Evolutionary conservation across 2,888 invertebrate species (phyloP).

Genomic region (Macaria notata): DNA sequence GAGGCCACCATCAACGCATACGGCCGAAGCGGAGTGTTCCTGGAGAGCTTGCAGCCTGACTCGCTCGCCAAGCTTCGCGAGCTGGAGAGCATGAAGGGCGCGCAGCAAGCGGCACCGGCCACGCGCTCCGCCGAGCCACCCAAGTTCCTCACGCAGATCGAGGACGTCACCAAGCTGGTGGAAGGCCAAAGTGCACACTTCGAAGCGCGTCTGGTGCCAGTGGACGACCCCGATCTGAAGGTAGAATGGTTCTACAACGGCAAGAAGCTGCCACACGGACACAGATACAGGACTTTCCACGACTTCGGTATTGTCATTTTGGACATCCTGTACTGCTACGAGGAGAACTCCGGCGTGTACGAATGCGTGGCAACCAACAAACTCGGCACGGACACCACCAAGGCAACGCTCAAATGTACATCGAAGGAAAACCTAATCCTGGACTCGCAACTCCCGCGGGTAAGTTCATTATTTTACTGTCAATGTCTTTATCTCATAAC

Average conservation of each 20-base stretch:
- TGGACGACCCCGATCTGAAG: conserved; percentile 96
- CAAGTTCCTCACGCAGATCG: conserved; percentile 93
- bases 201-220: conserved; percentile 95
- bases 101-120: conserved; percentile 84
- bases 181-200: conserved; percentile 98
- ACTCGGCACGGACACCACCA: conserved; percentile 93
- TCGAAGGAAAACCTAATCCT: conserved; percentile 95
- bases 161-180: conserved; percentile 91
- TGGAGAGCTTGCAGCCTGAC: conserved; percentile 95
- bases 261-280: conserved; percentile 95
- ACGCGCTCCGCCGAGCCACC: conserved; percentile 91
- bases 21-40: conserved; percentile 92
- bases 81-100: conserved; percentile 88
- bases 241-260: conserved; percentile 98
- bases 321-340: conserved; percentile 97
- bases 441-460: conserved; percentile 95
- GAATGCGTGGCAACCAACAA: conserved; percentile 97
- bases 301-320: conserved; percentile 98
- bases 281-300: conserved; percentile 98
- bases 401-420: conserved; percentile 91
- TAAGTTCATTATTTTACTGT: conserved; percentile 54
- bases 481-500: no score
- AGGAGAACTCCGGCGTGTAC: conserved; percentile 96
- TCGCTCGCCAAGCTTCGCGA: conserved; percentile 94
- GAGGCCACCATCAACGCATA: conserved; percentile 92